Evolutionary conservation across 2,797 vertebrate species (phyloP).

Genomic region (Alectoris magna): DNA sequence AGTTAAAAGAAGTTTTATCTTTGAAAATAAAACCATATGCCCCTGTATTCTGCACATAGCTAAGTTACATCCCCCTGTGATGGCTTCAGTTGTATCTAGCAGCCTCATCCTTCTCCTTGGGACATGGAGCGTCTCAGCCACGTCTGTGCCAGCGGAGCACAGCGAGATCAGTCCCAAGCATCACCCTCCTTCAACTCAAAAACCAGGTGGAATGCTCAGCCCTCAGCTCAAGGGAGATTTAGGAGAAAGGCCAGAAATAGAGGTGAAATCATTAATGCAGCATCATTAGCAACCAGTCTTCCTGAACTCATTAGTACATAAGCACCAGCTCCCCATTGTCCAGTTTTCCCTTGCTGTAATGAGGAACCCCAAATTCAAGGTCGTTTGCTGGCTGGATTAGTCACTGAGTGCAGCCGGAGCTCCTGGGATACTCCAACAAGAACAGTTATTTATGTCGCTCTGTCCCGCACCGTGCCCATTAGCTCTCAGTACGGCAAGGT

Average conservation of each 20-base stretch:
- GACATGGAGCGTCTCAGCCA: background rate
- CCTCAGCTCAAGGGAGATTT: background rate
- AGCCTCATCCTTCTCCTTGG: background rate
- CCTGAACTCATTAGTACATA: background rate
- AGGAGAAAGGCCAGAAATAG: background rate
- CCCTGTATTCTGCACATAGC: background rate
- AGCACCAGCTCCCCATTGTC: background rate
- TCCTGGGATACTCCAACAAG: background rate
- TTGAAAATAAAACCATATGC: background rate
- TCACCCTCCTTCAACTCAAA: background rate
- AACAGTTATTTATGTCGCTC: background rate
- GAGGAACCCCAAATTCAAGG: background rate
- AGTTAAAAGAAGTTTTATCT: background rate
- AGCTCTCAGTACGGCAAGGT: background rate
- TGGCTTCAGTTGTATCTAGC: background rate
- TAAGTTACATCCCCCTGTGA: background rate
- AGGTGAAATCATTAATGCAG: constrained; percentile 11
- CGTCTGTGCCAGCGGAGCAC: background rate
- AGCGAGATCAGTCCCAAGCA: background rate
- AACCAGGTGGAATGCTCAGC: background rate
- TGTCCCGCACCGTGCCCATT: background rate
- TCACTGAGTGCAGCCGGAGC: background rate
- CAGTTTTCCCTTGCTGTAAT: background rate
- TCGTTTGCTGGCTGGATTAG: background rate
- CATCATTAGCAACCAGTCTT: constrained; percentile 6